Evolutionary conservation across 2,888 invertebrate genomes (phyloP).

Genomic region (Andrena hattorfiana): DNA sequence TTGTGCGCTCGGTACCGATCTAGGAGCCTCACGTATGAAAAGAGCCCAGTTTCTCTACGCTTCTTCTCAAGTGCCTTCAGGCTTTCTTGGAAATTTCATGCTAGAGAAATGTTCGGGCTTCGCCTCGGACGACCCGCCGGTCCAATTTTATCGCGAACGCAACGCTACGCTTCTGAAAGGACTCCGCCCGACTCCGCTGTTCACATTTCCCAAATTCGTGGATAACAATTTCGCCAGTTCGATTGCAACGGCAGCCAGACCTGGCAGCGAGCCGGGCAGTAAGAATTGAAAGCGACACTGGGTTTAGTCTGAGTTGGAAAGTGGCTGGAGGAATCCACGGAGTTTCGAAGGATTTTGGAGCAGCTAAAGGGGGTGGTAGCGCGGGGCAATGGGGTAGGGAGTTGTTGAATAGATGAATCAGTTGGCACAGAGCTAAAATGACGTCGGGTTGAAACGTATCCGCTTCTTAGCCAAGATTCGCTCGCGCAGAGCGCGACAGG

Average conservation of each 20-base stretch:
- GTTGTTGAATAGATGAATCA: no score
- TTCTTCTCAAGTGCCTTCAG: conserved; percentile 54
- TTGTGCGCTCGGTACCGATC: conserved; percentile 68
- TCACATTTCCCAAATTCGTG: not conserved
- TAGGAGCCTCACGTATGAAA: conserved; percentile 72
- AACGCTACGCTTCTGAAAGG: conserved; percentile 24
- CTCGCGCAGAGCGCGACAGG: conserved; percentile 8
- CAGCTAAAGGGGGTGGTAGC: no score
- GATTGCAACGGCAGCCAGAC: not conserved
- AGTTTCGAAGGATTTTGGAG: no score
- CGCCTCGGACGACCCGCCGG: conserved; percentile 18
- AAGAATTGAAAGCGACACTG: no score
- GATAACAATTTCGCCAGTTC: conserved; percentile 6
- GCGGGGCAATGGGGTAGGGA: no score
- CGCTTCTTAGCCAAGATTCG: no score
- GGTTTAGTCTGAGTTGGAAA: no score
- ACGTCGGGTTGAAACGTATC: no score
- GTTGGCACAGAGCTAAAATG: no score
- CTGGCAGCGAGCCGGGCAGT: no score
- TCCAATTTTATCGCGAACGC: conserved; percentile 57
- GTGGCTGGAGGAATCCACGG: no score
- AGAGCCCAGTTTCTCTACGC: conserved; percentile 60
- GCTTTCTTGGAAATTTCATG: conserved; percentile 53
- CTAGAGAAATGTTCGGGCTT: conserved; percentile 45
- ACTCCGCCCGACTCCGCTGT: not conserved